Percentiles rank a stretch among this genome's conserved stretches.
phyloP scores from a whole-genome alignment of 1,140 invertebrate genomes.

The Chironomus striatipennis region DNA sequence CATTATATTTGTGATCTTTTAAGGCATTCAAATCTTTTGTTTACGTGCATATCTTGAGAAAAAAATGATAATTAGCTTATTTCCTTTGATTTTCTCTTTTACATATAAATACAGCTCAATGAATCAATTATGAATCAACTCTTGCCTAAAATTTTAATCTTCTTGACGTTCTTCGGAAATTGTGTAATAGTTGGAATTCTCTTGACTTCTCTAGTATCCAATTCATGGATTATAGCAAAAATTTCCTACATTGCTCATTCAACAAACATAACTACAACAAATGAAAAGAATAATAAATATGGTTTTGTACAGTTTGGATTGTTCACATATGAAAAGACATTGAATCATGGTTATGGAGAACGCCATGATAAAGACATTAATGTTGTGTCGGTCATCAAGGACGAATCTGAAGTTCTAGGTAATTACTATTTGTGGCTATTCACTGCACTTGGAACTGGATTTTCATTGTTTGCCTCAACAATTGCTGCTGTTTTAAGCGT shows the following conservation, averaged over 20 bases:
- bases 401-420: conserved; percentile 34
- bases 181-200: conserved; percentile 73
- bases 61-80: not conserved
- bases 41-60: not conserved
- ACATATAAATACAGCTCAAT: not conserved
- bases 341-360: conserved; percentile 75
- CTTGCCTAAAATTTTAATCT: conserved; percentile 50
- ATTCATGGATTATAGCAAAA: conserved; percentile 75
- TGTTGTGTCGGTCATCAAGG: conserved; percentile 32
- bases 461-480: conserved; percentile 34
- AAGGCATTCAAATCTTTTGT: not conserved
- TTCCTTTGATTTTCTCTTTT: not conserved
- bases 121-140: not conserved
- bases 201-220: conserved; percentile 74
- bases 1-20: too few species aligned
- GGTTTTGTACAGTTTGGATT: conserved; percentile 75
- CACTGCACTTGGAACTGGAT: conserved; percentile 36
- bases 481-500: conserved; percentile 38
- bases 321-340: conserved; percentile 71
- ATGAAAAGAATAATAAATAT: conserved; percentile 30
- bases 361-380: conserved; percentile 42
- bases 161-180: conserved; percentile 80
- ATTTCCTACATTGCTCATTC: conserved; percentile 48
- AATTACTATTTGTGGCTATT: conserved; percentile 37
- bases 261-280: not conserved